These are phyloP conservation scores for Bungarus multicinctus DNA, from an alignment of 2,113 vertebrate species.

Conservation along the genomic window DNA sequence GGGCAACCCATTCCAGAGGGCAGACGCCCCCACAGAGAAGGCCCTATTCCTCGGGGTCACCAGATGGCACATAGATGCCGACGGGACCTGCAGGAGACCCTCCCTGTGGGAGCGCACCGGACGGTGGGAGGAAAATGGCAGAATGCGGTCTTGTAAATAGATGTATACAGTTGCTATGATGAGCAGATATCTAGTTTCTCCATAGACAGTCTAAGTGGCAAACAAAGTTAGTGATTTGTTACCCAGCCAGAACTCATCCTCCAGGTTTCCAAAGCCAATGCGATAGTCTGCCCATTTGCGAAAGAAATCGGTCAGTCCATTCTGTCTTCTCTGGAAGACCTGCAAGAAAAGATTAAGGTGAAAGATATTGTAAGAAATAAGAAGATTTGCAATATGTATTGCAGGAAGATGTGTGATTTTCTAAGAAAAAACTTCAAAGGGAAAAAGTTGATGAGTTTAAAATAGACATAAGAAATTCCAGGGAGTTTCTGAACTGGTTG, in stretches of 20 bases:
- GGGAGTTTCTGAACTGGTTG: not conserved
- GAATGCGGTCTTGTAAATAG: too few relatives aligned
- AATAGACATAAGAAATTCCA: not conserved
- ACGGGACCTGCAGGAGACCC: too few relatives aligned
- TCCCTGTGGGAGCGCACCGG: too few relatives aligned
- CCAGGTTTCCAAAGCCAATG: constrained; percentile 90
- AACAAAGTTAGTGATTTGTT: constrained; percentile 39
- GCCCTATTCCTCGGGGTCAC: too few relatives aligned
- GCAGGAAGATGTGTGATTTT: not conserved
- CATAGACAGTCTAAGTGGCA: not conserved
- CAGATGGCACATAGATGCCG: too few relatives aligned
- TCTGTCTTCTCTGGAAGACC: constrained; percentile 96
- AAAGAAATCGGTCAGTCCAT: constrained; percentile 93
- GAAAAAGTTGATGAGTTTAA: not conserved
- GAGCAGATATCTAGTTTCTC: not conserved
- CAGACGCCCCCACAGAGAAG: too few relatives aligned
- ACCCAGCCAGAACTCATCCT: constrained; percentile 99
- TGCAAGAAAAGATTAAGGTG: constrained; percentile 45
- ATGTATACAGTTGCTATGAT: not conserved
- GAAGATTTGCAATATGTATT: rapidly evolving
- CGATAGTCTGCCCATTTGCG: constrained; percentile 95
- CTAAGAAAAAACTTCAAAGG: not conserved
- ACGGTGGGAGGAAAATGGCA: too few relatives aligned
- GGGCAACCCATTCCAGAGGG: too few relatives aligned
- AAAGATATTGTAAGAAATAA: not conserved